phyloP scores from a whole-genome alignment of 1,140 invertebrate genomes.

The Paramacrobiotus metropolitanus region DNA sequence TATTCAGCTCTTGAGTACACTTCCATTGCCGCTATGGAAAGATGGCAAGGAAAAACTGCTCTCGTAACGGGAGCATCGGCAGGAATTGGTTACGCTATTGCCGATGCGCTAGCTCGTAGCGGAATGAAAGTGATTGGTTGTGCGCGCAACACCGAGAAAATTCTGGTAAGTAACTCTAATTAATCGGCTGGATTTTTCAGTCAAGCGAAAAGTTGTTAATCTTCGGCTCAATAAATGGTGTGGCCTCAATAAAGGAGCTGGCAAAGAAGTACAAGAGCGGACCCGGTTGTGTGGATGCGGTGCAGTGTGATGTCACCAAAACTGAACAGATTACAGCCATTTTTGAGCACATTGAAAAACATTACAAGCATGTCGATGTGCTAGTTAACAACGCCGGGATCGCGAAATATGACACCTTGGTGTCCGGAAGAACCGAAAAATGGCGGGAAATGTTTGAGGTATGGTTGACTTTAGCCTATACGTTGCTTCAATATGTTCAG shows the following conservation, averaged over 20 bases:
- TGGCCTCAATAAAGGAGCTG: too few relatives aligned
- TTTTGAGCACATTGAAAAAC: neutral
- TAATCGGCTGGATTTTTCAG: too few relatives aligned
- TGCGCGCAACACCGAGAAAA: constrained; percentile 11
- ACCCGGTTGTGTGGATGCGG: neutral
- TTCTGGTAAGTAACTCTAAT: constrained; percentile 11
- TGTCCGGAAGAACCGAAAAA: neutral
- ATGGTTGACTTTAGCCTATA: too few relatives aligned
- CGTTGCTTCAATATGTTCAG: too few relatives aligned
- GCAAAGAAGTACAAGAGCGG: too few relatives aligned
- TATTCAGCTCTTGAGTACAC: too few relatives aligned
- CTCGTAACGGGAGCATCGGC: constrained; percentile 15
- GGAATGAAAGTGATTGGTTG: constrained; percentile 16
- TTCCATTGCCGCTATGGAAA: too few relatives aligned
- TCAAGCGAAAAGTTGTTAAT: too few relatives aligned
- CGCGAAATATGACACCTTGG: neutral
- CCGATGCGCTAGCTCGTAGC: constrained; percentile 10
- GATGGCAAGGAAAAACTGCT: constrained; percentile 14
- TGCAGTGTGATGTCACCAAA: neutral
- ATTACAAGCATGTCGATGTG: neutral
- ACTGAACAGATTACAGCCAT: neutral
- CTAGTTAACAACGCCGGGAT: neutral
- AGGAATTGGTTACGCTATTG: constrained; percentile 14
- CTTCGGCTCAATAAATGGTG: too few relatives aligned
- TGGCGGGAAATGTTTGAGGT: neutral